Evolutionary conservation across 2,797 vertebrate genomes (phyloP), one percentile per base, ranked within the genome.

Genomic region (Eulemur albifrons): DNA sequence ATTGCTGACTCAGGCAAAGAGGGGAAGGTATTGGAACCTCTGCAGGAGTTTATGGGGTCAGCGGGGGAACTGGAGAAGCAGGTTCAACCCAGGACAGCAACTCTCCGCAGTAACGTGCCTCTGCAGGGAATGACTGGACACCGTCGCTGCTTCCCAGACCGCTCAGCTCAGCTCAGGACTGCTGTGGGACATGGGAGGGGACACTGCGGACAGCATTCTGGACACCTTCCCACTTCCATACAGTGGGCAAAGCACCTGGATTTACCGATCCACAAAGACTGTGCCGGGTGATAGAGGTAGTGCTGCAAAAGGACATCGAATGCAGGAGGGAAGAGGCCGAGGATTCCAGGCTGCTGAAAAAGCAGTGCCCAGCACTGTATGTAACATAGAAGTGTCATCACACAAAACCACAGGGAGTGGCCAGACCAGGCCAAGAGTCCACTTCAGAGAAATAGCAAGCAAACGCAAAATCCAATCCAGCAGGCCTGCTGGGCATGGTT

Each of bases 331-430:
- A 69, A 81, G 52, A 45, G 3, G 27, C 13, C 4, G 1, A 35
- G 30, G 69, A 54, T 52, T 69, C 35, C 20, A 35, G 30, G 20
- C 65, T 67, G 23, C 67, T 38, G 4, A 69, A 76, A 48, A 25
- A 57, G 15, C n/a, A 17, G 5, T 21, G 8, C 48, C 43, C 5
- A 0, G 76, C 5, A 11, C 6, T 0, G 0, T 38, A n/a, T 13
- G 23, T 52, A 72, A 21, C 59, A 2, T 1, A 30, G 30, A 38
- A 45, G 43, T 13, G 4, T 48, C 52, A 17, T 48, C 52, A 20
- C 25, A 23, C 20, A 25, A 27, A 63, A 27, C 61, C 15, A 20
- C n/a, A 4, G 54, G 2, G 45, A 90, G 48, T 38, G 21, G 11
- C 59, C 54, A 52, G 43, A 30, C 4, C 4, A 75, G 63, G 7